A percentile compares a stretch with the other conserved stretches of the same genome.
These are phyloP conservation scores for Brachycybe producta DNA, from an alignment of 2,888 invertebrate genomes.

Conservation along the genomic window DNA sequence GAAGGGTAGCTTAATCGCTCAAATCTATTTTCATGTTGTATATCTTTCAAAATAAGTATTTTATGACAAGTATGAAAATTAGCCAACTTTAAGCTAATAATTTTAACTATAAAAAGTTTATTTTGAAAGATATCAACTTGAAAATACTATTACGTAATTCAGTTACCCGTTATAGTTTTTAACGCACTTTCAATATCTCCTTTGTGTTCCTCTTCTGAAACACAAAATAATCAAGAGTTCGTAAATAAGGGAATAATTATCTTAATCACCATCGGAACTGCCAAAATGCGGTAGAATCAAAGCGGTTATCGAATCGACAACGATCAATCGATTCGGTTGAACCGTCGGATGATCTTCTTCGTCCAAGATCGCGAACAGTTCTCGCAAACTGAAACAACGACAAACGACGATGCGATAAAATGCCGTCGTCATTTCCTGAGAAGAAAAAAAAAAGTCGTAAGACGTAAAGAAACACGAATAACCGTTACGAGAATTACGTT, in stretches of 20 bases:
- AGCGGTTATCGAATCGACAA: constrained; percentile 9
- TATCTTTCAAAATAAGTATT: too few species aligned
- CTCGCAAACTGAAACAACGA: neutral
- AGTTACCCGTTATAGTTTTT: too few species aligned
- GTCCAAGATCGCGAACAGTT: neutral
- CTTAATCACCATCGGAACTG: neutral
- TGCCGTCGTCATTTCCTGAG: neutral
- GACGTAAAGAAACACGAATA: neutral
- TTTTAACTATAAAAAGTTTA: too few species aligned
- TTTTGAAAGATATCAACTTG: too few species aligned
- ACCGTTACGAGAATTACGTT: neutral
- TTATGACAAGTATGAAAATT: too few species aligned
- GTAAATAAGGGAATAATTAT: neutral
- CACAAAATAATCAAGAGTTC: too few species aligned
- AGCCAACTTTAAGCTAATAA: too few species aligned
- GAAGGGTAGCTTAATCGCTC: too few species aligned
- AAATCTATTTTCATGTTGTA: too few species aligned
- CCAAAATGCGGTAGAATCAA: neutral
- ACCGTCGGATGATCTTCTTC: neutral
- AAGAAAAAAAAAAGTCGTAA: neutral
- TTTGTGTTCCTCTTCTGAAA: too few species aligned
- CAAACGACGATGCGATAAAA: neutral
- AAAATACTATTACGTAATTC: too few species aligned
- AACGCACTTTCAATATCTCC: too few species aligned
- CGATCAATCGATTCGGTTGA: neutral